These are phyloP conservation scores for Buceros bicornis DNA, from an alignment of 2,797 vertebrate species.

Conservation along the genomic window DNA sequence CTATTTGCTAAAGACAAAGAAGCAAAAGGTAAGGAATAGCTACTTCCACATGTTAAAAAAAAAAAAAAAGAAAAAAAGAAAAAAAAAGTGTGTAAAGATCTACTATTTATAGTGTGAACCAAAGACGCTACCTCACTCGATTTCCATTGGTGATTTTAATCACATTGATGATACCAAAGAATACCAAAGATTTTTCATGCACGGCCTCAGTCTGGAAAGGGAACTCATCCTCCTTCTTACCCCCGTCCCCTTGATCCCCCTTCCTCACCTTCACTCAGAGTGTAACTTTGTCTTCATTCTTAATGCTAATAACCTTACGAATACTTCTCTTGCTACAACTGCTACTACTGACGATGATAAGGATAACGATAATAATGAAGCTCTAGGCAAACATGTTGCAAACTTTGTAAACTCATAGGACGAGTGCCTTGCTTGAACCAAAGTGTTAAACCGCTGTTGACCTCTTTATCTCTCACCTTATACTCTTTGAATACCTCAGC, in stretches of 20 bases:
- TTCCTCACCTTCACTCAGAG: constrained; percentile 80
- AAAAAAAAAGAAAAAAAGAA: constrained; percentile 51
- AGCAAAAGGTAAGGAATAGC: constrained; percentile 88
- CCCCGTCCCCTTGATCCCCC: constrained; percentile 54
- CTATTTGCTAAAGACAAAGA: constrained; percentile 87
- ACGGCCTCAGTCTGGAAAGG: constrained; percentile 91
- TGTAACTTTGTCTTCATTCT: constrained; percentile 82
- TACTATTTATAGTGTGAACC: constrained; percentile 99
- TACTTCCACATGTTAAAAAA: constrained; percentile 85
- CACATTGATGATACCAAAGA: constrained; percentile 99
- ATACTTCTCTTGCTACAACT: constrained; percentile 70
- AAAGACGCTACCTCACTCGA: constrained; percentile 99
- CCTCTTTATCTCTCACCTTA: constrained; percentile 92
- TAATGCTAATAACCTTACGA: constrained; percentile 74
- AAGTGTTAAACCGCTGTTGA: constrained; percentile 99
- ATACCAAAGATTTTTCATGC: constrained; percentile 97
- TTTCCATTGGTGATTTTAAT: constrained; percentile 99
- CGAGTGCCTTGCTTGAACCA: constrained; percentile 99
- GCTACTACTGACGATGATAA: constrained; percentile 61
- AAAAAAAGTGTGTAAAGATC: constrained; percentile 88
- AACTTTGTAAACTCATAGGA: constrained; percentile 98
- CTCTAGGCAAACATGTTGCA: constrained; percentile 89
- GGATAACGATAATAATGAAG: constrained; percentile 79
- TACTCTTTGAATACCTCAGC: constrained; percentile 99
- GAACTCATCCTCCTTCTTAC: constrained; percentile 83